Base-by-base conservation (phyloP, 2,113 vertebrate genomes). In the Syngnathus scovelli region DNA sequence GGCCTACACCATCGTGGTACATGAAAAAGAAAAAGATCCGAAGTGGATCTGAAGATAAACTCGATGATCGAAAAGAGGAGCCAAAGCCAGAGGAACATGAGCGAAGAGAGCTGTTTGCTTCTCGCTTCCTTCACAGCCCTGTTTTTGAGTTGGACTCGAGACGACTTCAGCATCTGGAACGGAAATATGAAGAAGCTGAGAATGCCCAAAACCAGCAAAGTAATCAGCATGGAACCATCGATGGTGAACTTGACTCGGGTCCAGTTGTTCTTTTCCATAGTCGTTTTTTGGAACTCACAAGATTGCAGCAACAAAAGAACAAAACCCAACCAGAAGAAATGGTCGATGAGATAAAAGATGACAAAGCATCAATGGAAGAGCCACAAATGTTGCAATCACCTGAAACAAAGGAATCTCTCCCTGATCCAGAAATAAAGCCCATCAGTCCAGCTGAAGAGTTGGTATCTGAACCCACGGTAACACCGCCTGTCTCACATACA, bases 11-110 rank as follows among this genome's bases (percentile, higher is more conserved):
- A 0, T 94, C 95, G 1, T 99, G 97, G 97, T 98, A 98, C 75
- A 94, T 98, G 93, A 98, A 95, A 87, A 98, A 98, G 91, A 99
- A 98, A 81, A 99, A 98, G 85, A 96, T 94, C 70, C 88, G 94
- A 75, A 96, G 92, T 0, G 96, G 96, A 76, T 94, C 96, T 0
- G 97, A 96, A 80, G 96, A 95, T 43, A 98, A 99, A 85, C 81
- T 94, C 71, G 95, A 96, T 55, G 95, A 98, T 71, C 90, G 96
- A 68, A 99, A 98, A 69, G 97, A 96, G 62, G 96, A 98, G 59
- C 94, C 95, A 56, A 98, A 98, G 79, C 94, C 95, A 46, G 95
- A 96, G 21, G 95, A 98, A 66, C 95, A 94, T 11, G 97, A 99
- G 85, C 92, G 94, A 19, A 92, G 95, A 68, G 96, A 98, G 56